Percentiles rank a stretch among this genome's conserved stretches.
Conservation (phyloP, 2,113 vertebrate species). For the Sorex araneus region DNA sequence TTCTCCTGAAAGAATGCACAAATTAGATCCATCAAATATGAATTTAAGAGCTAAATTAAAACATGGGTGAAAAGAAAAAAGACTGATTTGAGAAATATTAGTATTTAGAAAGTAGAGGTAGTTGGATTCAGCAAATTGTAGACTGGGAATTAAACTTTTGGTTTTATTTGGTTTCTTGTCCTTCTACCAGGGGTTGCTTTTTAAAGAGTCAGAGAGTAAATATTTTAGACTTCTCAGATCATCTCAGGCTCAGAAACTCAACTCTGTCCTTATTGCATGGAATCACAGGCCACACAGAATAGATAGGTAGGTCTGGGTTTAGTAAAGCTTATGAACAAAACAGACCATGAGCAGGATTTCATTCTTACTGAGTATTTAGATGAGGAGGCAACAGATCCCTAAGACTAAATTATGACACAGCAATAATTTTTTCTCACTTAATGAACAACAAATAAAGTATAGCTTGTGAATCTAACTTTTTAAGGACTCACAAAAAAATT, state of each 20-base stretch:
- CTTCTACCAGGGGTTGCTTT: neutral
- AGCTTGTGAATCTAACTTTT: neutral
- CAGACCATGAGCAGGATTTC: neutral
- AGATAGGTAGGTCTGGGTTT: neutral
- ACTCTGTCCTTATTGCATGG: neutral
- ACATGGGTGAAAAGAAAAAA: neutral
- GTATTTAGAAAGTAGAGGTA: neutral
- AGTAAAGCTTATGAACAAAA: neutral
- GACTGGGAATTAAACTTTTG: neutral
- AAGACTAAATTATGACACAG: neutral
- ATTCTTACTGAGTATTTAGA: neutral
- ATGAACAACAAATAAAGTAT: neutral
- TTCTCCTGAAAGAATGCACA: neutral
- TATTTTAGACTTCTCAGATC: neutral
- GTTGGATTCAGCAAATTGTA: conserved; percentile 14
- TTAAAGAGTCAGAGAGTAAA: neutral
- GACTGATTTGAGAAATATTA: neutral
- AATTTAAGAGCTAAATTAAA: neutral
- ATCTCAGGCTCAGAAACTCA: conserved; percentile 1
- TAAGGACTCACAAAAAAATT: neutral
- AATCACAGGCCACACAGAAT: neutral
- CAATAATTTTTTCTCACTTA: conserved; percentile 13
- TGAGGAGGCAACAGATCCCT: conserved; percentile 42
- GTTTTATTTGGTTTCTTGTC: too few relatives aligned
- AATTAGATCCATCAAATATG: neutral